Evolutionary conservation across 2,113 vertebrate genomes (phyloP).

Genomic region (Sapajus apella): DNA sequence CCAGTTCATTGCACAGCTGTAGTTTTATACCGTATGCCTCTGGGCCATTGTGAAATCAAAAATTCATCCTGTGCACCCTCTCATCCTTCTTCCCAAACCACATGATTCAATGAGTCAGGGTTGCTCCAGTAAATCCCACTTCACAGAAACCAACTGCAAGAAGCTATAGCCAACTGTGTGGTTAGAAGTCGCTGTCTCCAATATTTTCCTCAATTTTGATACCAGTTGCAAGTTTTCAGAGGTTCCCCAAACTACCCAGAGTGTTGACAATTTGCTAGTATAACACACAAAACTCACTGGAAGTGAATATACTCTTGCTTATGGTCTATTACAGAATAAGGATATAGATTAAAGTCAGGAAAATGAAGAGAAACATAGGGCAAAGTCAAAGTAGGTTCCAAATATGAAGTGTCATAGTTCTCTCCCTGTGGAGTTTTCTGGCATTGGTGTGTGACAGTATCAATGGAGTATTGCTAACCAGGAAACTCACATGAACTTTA

Average conservation of each 20-base stretch:
- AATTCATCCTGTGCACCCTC: neutral
- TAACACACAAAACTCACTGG: neutral
- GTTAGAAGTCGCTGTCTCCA: neutral
- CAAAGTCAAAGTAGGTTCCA: neutral
- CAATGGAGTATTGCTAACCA: neutral
- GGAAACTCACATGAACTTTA: neutral
- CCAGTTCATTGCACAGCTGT: neutral
- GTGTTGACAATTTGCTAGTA: neutral
- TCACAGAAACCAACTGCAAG: neutral
- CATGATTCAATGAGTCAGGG: neutral
- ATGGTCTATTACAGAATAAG: neutral
- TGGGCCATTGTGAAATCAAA: neutral
- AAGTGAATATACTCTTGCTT: neutral
- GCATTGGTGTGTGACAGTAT: neutral
- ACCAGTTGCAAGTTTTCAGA: neutral
- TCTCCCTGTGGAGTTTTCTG: neutral
- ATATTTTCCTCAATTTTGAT: neutral
- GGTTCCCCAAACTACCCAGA: neutral
- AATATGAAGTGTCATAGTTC: neutral
- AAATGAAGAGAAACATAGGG: neutral
- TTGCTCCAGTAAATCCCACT: neutral
- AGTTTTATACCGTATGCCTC: neutral
- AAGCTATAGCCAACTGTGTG: neutral
- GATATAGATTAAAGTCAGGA: neutral
- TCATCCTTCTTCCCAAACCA: neutral